Evolutionary conservation across 1,140 invertebrate species (phyloP).

Genomic region (Centruroides sculpturatus): DNA sequence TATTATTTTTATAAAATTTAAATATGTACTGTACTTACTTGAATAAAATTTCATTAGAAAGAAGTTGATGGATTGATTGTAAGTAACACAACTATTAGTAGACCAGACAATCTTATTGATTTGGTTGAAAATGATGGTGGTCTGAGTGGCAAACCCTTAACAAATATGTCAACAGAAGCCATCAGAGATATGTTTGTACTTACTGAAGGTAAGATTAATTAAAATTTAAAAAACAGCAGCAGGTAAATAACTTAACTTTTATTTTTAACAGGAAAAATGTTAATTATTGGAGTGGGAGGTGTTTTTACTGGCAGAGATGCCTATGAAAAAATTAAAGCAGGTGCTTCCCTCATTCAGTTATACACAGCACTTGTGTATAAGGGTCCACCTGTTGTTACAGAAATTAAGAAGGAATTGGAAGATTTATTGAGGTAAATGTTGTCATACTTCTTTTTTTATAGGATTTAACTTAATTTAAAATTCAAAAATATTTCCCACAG

Average conservation of each 20-base stretch:
- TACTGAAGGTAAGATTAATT: constrained; percentile 47
- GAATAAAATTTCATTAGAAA: constrained; percentile 18
- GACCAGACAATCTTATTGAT: constrained; percentile 35
- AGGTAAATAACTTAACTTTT: neutral
- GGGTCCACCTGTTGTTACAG: constrained; percentile 58
- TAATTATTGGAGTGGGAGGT: constrained; percentile 75
- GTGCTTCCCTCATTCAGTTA: constrained; percentile 73
- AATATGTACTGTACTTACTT: neutral
- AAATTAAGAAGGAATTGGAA: constrained; percentile 70
- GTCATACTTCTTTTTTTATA: constrained; percentile 1
- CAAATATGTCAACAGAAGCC: constrained; percentile 61
- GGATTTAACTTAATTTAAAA: neutral
- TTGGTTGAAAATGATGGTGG: constrained; percentile 46
- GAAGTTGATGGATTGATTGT: constrained; percentile 85
- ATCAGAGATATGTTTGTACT: constrained; percentile 75
- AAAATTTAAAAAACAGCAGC: neutral
- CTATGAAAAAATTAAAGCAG: constrained; percentile 80
- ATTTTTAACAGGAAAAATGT: constrained; percentile 24
- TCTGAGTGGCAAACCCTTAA: constrained; percentile 75
- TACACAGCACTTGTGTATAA: constrained; percentile 72
- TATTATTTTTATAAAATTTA: no score
- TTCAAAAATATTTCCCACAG: constrained; percentile 19
- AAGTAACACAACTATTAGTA: constrained; percentile 76
- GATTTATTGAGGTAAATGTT: constrained; percentile 34
- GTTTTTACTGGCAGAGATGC: constrained; percentile 71